Percentiles rank a stretch among this genome's conserved stretches.
Evolutionary conservation across 1,140 invertebrate species (phyloP).

Genomic region (Dolichoris vasculosae): DNA sequence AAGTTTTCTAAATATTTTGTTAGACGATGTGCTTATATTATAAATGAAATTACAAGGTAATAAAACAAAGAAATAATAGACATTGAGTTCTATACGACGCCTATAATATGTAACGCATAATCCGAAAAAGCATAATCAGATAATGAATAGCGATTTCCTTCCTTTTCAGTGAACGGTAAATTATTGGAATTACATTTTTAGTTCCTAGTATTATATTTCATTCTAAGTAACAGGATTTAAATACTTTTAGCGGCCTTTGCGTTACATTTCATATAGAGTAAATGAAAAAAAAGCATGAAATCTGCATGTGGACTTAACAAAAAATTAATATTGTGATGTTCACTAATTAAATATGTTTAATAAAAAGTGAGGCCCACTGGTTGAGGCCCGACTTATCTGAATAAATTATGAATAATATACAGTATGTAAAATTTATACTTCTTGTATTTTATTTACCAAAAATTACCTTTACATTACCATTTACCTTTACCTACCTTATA

Average conservation of each 20-base stretch:
- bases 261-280: conserved; percentile 58
- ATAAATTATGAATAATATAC: conserved; percentile 70
- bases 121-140: not conserved
- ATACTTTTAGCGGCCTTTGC: conserved; percentile 57
- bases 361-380: conserved; percentile 67
- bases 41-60: not conserved
- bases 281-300: conserved; percentile 54
- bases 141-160: conserved; percentile 9
- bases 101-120: conserved; percentile 27
- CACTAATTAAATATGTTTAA: conserved; percentile 67
- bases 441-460: conserved; percentile 3
- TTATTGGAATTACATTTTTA: not conserved
- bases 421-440: conserved; percentile 68
- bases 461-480: conserved; percentile 5
- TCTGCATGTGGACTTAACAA: conserved; percentile 60
- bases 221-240: conserved; percentile 30
- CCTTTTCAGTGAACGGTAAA: conserved; percentile 13
- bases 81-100: too few species aligned
- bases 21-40: not conserved
- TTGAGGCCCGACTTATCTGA: conserved; percentile 69
- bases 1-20: not conserved
- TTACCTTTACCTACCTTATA: not conserved
- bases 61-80: conserved; percentile 4
- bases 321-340: conserved; percentile 69
- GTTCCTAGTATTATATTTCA: not conserved